Percentiles rank a stretch among this genome's conserved stretches.
Conservation (phyloP, 92 coral and sea anemone species). For the Zoanthus sociatus region DNA sequence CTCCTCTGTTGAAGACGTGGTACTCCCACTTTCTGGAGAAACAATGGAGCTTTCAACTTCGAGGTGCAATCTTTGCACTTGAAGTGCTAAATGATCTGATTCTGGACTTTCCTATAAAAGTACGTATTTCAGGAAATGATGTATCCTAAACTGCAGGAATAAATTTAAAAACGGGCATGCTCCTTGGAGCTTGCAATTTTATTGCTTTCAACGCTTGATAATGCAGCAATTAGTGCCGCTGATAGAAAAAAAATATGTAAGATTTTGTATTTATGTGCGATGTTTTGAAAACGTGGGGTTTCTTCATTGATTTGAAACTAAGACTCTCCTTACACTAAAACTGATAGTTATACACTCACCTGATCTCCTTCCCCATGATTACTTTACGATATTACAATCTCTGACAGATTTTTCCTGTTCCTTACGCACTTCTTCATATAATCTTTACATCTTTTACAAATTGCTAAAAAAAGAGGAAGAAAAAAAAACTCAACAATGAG, state of each 20-base stretch:
- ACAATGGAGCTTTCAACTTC: not conserved
- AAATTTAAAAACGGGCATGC: not conserved
- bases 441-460: constrained; percentile 11
- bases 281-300: not conserved
- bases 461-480: not conserved
- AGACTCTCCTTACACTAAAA: not conserved
- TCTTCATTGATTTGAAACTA: not conserved
- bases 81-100: constrained; percentile 14
- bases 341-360: not conserved
- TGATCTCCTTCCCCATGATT: not conserved
- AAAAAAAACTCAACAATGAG: not conserved
- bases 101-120: constrained; percentile 10
- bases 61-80: constrained; percentile 13
- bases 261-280: not conserved
- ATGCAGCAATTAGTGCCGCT: not conserved
- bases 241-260: not conserved
- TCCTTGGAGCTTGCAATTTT: not conserved
- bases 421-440: not conserved
- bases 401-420: not conserved
- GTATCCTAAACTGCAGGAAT: not conserved
- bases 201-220: not conserved
- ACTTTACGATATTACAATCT: constrained; percentile 7
- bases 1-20: constrained; percentile 10
- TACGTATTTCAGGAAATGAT: not conserved
- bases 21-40: constrained; percentile 10